Percentiles rank a stretch among this genome's conserved stretches.
These are phyloP conservation scores for Hirtodrosophila alboralis DNA, from an alignment of 2,888 invertebrate genomes.

Conservation along the genomic window DNA sequence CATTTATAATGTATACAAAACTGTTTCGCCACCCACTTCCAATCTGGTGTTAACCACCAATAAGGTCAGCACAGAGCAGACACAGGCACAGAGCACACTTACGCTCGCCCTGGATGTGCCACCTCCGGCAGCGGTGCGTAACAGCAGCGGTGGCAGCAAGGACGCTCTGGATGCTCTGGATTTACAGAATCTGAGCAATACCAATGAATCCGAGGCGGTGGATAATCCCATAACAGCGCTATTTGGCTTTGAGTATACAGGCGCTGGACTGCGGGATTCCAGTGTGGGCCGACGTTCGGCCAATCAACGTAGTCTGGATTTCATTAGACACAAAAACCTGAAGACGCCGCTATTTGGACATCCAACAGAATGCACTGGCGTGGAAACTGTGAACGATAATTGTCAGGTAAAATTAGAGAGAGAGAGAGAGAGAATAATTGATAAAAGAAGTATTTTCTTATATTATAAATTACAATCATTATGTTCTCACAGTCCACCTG, in stretches of 20 bases:
- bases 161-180: constrained; percentile 75
- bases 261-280: constrained; percentile 63
- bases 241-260: constrained; percentile 72
- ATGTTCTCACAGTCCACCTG: constrained; percentile 76
- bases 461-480: background rate
- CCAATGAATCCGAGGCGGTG: constrained; percentile 82
- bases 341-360: constrained; percentile 81
- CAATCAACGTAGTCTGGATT: constrained; percentile 64
- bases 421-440: too few species aligned
- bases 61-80: constrained; percentile 70
- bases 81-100: constrained; percentile 41
- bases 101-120: constrained; percentile 67
- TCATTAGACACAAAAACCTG: constrained; percentile 62
- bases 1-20: constrained; percentile 76
- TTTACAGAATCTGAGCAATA: constrained; percentile 81
- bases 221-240: constrained; percentile 74
- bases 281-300: constrained; percentile 70
- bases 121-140: constrained; percentile 60
- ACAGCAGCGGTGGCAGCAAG: constrained; percentile 67
- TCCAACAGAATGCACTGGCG: constrained; percentile 83
- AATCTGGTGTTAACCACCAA: constrained; percentile 74
- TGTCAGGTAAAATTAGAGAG: constrained; percentile 86
- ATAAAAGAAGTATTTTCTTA: too few species aligned
- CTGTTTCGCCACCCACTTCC: constrained; percentile 77
- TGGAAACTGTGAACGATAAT: constrained; percentile 82